phyloP scores from a whole-genome alignment of 2,113 vertebrate species.

The Zosterops hypoxanthus region DNA sequence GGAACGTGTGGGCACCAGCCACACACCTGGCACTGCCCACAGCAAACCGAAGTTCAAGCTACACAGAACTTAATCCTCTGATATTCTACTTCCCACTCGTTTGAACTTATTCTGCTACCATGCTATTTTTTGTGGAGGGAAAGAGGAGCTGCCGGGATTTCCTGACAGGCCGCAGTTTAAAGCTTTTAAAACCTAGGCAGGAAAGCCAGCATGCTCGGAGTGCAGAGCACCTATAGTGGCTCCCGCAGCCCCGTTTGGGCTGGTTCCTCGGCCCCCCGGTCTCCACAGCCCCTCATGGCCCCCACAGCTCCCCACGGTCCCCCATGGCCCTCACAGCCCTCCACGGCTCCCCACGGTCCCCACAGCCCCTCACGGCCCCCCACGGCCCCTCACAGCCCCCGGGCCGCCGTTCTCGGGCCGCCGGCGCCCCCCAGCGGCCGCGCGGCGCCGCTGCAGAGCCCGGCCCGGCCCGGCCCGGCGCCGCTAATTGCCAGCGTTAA shows the following conservation, averaged over 20 bases:
- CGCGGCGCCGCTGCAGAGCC: neutral
- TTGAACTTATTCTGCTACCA: neutral
- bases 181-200: neutral
- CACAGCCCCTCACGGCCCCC: too few relatives aligned
- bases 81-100: neutral
- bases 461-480: neutral
- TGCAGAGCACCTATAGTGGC: fast-evolving
- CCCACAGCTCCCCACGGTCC: too few relatives aligned
- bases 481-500: too few relatives aligned
- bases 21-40: neutral
- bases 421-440: neutral
- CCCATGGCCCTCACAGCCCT: too few relatives aligned
- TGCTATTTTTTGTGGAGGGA: neutral
- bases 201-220: fast-evolving
- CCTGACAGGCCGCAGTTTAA: neutral
- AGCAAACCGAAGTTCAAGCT: neutral
- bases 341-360: too few relatives aligned
- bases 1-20: neutral
- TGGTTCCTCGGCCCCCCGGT: fast-evolving
- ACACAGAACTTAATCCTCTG: neutral
- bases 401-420: neutral
- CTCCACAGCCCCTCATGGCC: neutral
- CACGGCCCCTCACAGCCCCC: neutral
- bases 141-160: neutral
- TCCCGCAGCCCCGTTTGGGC: fast-evolving